Evolutionary conservation across 2,888 invertebrate species (phyloP).

Genomic region (Malthinus flaveolus): DNA sequence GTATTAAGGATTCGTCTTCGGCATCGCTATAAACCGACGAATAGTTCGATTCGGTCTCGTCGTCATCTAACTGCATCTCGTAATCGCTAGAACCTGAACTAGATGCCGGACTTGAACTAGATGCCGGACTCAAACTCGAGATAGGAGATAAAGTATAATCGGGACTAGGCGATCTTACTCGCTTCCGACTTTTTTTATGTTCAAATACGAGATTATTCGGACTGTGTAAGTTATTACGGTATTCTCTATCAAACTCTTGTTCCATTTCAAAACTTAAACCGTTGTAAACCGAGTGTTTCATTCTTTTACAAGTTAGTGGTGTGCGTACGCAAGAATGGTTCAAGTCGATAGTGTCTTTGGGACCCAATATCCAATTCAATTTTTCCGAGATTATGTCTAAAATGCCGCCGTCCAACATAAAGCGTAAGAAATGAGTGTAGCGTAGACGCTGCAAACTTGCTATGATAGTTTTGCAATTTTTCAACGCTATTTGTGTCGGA

Average conservation of each 20-base stretch:
- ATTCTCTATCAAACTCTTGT: neutral
- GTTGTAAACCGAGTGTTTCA: neutral
- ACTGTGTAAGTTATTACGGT: neutral
- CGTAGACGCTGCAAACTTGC: slow-evolving; percentile 46
- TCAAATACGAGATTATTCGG: neutral
- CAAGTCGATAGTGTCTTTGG: slow-evolving; percentile 16
- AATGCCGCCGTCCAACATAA: slow-evolving; percentile 34
- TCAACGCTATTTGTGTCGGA: slow-evolving; percentile 37
- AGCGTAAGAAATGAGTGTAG: slow-evolving; percentile 33
- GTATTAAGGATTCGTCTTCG: slow-evolving; percentile 37
- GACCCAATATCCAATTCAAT: slow-evolving; percentile 43
- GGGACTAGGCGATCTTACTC: neutral
- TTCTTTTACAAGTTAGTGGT: neutral
- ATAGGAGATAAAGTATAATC: neutral
- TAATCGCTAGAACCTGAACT: slow-evolving; percentile 5
- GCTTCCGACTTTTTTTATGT: neutral
- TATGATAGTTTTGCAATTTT: slow-evolving; percentile 45
- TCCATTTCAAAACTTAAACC: slow-evolving; percentile 1
- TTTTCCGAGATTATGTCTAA: slow-evolving; percentile 44
- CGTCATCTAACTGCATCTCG: slow-evolving; percentile 2
- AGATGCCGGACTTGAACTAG: slow-evolving; percentile 2
- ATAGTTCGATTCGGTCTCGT: slow-evolving; percentile 62
- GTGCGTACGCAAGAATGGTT: slow-evolving; percentile 16
- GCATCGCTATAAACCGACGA: slow-evolving; percentile 67
- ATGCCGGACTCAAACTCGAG: neutral